These are phyloP conservation scores for Bergia sp. DNA, from an alignment of 92 coral and sea anemone genomes.

Conservation along the genomic window DNA sequence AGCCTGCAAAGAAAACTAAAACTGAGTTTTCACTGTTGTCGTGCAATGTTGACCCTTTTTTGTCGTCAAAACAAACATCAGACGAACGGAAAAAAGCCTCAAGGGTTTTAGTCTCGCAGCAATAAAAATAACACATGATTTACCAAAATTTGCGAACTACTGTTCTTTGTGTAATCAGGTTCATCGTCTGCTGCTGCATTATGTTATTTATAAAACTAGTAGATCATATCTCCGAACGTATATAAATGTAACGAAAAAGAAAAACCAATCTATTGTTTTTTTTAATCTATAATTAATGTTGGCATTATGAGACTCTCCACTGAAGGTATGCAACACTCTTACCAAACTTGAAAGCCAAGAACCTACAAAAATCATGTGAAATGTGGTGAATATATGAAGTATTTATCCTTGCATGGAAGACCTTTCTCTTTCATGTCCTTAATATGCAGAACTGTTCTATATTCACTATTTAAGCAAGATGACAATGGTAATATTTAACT, in stretches of 20 bases:
- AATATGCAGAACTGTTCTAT: too few relatives aligned
- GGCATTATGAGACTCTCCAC: background rate
- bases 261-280: too few relatives aligned
- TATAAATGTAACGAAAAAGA: background rate
- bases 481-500: too few relatives aligned
- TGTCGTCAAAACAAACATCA: background rate
- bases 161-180: background rate
- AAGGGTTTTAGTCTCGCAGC: background rate
- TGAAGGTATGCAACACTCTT: background rate
- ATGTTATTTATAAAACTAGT: too few relatives aligned
- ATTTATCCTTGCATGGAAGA: too few relatives aligned
- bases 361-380: background rate
- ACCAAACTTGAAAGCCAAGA: background rate
- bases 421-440: too few relatives aligned
- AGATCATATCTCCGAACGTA: background rate
- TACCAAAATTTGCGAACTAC: too few relatives aligned
- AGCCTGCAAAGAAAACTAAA: background rate
- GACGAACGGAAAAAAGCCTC: background rate
- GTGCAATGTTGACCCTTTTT: too few relatives aligned
- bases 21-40: background rate
- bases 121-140: too few relatives aligned
- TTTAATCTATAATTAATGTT: background rate
- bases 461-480: too few relatives aligned
- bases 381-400: too few relatives aligned
- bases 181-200: background rate